Evolutionary conservation across 1,140 invertebrate species (phyloP).

Genomic region (Drosophila sechellia): DNA sequence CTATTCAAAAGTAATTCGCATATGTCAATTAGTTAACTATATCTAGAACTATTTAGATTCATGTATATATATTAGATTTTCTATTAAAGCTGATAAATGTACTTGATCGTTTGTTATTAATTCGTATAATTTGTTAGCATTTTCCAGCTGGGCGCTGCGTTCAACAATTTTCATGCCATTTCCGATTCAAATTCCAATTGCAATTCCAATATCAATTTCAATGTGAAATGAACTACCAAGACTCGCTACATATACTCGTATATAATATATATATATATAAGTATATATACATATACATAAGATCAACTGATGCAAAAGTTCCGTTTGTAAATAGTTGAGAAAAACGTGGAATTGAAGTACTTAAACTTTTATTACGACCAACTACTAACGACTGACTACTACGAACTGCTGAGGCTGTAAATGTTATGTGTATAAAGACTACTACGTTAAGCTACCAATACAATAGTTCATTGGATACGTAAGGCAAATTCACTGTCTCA

Average conservation of each 20-base stretch:
- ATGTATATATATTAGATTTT: conserved; percentile 69
- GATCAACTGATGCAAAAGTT: conserved; percentile 44
- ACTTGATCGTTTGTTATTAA: conserved; percentile 69
- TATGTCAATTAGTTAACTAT: conserved; percentile 64
- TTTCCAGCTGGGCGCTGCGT: conserved; percentile 10
- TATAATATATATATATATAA: conserved; percentile 23
- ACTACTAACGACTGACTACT: conserved; percentile 23
- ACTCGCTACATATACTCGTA: conserved; percentile 18
- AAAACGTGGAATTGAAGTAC: conserved; percentile 51
- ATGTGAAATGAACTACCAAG: conserved; percentile 79
- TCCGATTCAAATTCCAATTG: conserved; percentile 40
- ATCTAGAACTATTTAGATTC: conserved; percentile 43
- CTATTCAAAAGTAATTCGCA: conserved; percentile 57
- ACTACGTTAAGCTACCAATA: conserved; percentile 67
- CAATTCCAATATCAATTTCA: conserved; percentile 74
- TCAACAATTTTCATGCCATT: conserved; percentile 33
- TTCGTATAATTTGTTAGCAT: conserved; percentile 75
- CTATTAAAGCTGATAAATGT: conserved; percentile 82
- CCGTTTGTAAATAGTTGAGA: conserved; percentile 58
- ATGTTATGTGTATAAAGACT: conserved; percentile 62
- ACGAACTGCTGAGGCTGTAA: conserved; percentile 36
- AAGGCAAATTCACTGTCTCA: conserved; percentile 74
- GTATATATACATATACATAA: conserved; percentile 24
- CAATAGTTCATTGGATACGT: conserved; percentile 72
- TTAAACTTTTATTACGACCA: conserved; percentile 34